A percentile compares a stretch with the other conserved stretches of the same genome.
phyloP scores from a whole-genome alignment of 2,888 invertebrate genomes.

The Acanthosepion esculentum region DNA sequence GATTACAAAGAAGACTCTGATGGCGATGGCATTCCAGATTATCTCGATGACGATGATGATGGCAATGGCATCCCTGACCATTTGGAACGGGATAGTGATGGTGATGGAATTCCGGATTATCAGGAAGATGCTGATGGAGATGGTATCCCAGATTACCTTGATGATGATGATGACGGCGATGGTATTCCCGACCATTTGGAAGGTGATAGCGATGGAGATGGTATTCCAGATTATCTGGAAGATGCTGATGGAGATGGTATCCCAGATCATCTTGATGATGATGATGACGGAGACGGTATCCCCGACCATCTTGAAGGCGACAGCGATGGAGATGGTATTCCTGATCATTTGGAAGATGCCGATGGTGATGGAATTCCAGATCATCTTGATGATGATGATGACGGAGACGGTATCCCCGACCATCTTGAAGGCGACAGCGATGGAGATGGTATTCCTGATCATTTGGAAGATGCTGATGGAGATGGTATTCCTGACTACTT shows the following conservation, averaged over 20 bases:
- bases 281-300: slow-evolving; percentile 67
- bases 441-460: slow-evolving; percentile 67
- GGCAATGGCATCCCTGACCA: slow-evolving; percentile 62
- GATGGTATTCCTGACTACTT: slow-evolving; percentile 56
- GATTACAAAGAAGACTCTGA: slow-evolving; percentile 56
- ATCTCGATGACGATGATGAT: slow-evolving; percentile 55
- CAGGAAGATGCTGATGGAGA: slow-evolving; percentile 62
- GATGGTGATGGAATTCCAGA: slow-evolving; percentile 68
- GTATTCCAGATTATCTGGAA: slow-evolving; percentile 62
- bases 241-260: slow-evolving; percentile 55
- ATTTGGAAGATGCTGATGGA: slow-evolving; percentile 54
- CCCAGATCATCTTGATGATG: slow-evolving; percentile 54
- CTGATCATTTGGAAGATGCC: slow-evolving; percentile 64
- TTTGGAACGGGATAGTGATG: slow-evolving; percentile 57
- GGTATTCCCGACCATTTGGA: slow-evolving; percentile 60
- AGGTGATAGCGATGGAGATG: slow-evolving; percentile 67
- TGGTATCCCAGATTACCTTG: slow-evolving; percentile 65
- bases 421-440: slow-evolving; percentile 61
- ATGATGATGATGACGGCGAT: slow-evolving; percentile 59
- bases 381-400: slow-evolving; percentile 57
- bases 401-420: slow-evolving; percentile 60
- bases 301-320: slow-evolving; percentile 58
- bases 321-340: slow-evolving; percentile 70
- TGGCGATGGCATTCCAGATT: slow-evolving; percentile 55
- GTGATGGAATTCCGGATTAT: slow-evolving; percentile 61